A percentile compares a stretch with the other conserved stretches of the same genome.
Evolutionary conservation across 1,140 invertebrate genomes (phyloP).

Genomic region (Pissodes strobi): DNA sequence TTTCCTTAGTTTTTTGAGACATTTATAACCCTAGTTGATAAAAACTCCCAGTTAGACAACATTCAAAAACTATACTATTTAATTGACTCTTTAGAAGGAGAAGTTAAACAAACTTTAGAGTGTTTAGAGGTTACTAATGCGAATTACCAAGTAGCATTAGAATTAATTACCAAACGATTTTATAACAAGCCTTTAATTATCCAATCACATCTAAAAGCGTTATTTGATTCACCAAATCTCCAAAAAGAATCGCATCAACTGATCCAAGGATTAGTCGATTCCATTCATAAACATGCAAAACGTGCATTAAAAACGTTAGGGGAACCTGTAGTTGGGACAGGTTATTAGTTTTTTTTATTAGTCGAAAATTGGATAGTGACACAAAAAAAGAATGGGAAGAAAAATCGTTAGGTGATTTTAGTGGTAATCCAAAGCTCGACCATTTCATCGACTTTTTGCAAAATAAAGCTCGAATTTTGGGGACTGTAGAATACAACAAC

Average conservation of each 20-base stretch:
- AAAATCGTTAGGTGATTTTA: too few relatives aligned
- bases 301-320: too few relatives aligned
- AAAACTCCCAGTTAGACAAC: neutral
- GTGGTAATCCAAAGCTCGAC: too few relatives aligned
- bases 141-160: neutral
- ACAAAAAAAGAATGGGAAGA: too few relatives aligned
- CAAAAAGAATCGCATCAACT: neutral
- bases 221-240: neutral
- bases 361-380: too few relatives aligned
- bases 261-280: neutral
- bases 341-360: too few relatives aligned
- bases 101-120: neutral
- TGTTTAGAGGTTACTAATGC: slow-evolving; percentile 1
- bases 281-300: too few relatives aligned
- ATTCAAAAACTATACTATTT: slow-evolving; percentile 2
- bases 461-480: too few relatives aligned
- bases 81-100: neutral
- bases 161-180: neutral
- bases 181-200: slow-evolving; percentile 5
- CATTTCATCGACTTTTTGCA: too few relatives aligned
- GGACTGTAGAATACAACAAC: too few relatives aligned
- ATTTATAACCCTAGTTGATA: neutral
- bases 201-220: neutral
- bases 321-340: too few relatives aligned
- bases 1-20: neutral